phyloP scores from a whole-genome alignment of 1,140 invertebrate genomes.

The Ceratosolen solmsi region DNA sequence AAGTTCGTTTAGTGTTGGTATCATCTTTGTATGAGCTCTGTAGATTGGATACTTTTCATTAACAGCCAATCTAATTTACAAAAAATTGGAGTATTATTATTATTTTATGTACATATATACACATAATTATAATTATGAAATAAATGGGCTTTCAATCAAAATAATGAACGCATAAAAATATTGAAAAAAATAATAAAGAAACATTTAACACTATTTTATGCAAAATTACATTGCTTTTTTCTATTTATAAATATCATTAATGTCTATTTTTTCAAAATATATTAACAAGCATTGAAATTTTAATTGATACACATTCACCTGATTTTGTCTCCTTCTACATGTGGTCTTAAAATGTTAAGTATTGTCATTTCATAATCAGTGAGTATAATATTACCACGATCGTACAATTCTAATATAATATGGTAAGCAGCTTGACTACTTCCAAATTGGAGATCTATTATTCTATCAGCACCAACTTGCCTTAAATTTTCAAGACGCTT shows the following conservation, averaged over 20 bases:
- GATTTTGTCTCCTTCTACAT: conserved; percentile 94
- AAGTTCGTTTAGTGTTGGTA: conserved; percentile 75
- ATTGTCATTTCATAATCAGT: conserved; percentile 95
- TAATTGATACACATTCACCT: conserved; percentile 72
- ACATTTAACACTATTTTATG: too few relatives aligned
- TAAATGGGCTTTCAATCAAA: too few relatives aligned
- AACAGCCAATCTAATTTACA: conserved; percentile 83
- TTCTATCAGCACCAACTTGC: conserved; percentile 92
- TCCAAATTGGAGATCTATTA: conserved; percentile 96
- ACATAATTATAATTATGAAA: conserved; percentile 2
- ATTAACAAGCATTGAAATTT: not conserved
- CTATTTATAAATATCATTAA: too few relatives aligned
- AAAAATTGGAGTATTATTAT: conserved; percentile 36
- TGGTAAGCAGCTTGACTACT: conserved; percentile 95
- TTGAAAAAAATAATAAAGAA: too few relatives aligned
- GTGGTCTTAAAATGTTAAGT: conserved; percentile 93
- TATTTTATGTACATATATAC: conserved; percentile 40
- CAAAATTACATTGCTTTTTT: too few relatives aligned
- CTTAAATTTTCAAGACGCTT: conserved; percentile 90
- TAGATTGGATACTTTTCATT: conserved; percentile 92
- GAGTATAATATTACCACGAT: conserved; percentile 96
- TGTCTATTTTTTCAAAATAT: not conserved
- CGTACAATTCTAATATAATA: conserved; percentile 96
- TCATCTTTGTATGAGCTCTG: conserved; percentile 78
- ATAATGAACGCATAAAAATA: too few relatives aligned